Evolutionary conservation across 2,113 vertebrate species (phyloP), one percentile per base, ranked within the genome.

Genomic region (Otus sunia): DNA sequence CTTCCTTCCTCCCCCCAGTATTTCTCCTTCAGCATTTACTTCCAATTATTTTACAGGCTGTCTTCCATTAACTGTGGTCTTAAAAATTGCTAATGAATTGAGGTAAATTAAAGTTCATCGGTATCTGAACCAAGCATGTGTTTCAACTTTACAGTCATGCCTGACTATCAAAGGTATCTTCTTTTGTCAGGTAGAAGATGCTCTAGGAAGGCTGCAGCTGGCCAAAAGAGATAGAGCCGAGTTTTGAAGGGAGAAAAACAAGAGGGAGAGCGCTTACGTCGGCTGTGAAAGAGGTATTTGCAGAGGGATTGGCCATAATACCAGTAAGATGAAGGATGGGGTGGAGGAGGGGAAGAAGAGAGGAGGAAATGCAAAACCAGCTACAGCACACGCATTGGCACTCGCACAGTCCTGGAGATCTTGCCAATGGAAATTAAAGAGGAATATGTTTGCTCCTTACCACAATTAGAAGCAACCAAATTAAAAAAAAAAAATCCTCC

Each of bases 121-220:
- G 93, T 97, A 96, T 97, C 95, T 97, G 97, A 93, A 91, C 47
- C 13, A 82, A 97, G 91, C 90, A 74, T 53, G 85, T 56, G 76
- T 93, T 97, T 92, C 80, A 64, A 90, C 89, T 93, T 72, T 41
- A 64, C 62, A 66, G 52, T 94, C 32, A 3, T 6, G 84, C 73
- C 95, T 80, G 79, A 68, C 92, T 96, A 88, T 97, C 96, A 98
- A 98, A 98, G 97, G 95, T 96, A 97, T 97, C 97, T 98, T 95
- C 50, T 81, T 95, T 78, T 82, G 91, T 91, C 98, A 98, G 96
- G 96, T 97, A 91, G 92, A 92, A 83, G 88, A 88, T 88, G 85
- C 86, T 95, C 92, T 85, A 84, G 84, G 15, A 77, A 87, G 78
- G 91, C 90, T 82, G 73, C 94, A 92, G 97, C 97, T 98, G 97